Conservation (phyloP, 1,140 invertebrate genomes). For the Bemisia tabaci region DNA sequence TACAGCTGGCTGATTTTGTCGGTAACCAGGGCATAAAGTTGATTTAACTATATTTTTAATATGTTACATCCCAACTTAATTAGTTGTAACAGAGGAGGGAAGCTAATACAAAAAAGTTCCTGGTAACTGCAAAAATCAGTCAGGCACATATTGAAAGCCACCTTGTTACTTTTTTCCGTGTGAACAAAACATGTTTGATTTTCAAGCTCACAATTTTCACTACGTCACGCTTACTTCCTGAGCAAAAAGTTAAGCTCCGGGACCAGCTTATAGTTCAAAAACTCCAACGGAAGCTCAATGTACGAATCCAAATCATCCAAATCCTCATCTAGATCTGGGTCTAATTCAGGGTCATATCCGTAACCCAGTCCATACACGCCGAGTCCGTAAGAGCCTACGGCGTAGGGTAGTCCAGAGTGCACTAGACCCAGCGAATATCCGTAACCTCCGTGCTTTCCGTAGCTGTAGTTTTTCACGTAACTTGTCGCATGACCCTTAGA, state of each 20-base stretch:
- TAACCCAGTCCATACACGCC: not conserved
- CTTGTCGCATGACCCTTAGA: not conserved
- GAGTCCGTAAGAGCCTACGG: not conserved
- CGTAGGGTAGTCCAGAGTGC: not conserved
- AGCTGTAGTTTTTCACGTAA: not conserved
- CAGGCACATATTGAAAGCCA: no score
- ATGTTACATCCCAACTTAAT: no score
- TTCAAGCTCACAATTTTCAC: not conserved
- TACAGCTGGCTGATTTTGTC: no score
- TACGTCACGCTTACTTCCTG: not conserved
- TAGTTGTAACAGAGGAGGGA: no score
- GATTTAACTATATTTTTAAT: no score
- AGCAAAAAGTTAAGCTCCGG: not conserved
- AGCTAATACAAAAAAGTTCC: no score
- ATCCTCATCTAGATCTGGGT: not conserved
- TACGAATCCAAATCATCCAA: not conserved
- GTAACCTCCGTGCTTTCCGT: not conserved
- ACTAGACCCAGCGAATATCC: not conserved
- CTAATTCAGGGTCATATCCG: not conserved
- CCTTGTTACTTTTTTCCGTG: no score
- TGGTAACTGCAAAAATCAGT: no score
- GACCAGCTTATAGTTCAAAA: not conserved
- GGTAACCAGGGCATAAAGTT: no score
- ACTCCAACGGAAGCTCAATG: not conserved
- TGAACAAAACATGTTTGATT: no score